These are phyloP conservation scores for Dinoponera quadriceps DNA, from an alignment of 1,140 invertebrate genomes.

Conservation along the genomic window DNA sequence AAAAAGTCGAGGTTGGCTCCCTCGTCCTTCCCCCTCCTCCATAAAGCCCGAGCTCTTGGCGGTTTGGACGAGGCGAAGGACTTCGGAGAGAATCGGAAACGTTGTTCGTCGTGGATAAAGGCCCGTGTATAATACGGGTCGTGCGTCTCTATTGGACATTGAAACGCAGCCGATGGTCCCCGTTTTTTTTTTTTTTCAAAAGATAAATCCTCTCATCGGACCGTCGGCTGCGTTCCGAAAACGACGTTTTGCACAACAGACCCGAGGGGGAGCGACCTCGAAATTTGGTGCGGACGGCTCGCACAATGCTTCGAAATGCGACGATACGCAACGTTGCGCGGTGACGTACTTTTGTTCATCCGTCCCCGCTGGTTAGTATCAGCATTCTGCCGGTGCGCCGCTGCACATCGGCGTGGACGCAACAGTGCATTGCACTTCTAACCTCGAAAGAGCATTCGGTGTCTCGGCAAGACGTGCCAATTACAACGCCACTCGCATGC, in stretches of 20 bases:
- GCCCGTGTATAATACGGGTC: no score
- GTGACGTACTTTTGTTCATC: constrained; percentile 16
- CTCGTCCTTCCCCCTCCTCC: no score
- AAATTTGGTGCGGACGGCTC: no score
- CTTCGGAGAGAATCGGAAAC: background rate
- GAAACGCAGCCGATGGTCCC: no score
- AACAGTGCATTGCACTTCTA: constrained; percentile 76
- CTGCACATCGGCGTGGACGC: constrained; percentile 53
- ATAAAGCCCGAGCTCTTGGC: no score
- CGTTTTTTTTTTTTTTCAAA: no score
- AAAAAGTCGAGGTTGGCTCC: constrained; percentile 28
- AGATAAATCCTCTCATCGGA: no score
- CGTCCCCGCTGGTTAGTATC: constrained; percentile 60
- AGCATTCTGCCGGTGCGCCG: constrained; percentile 67
- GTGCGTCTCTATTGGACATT: no score
- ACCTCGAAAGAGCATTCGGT: constrained; percentile 74
- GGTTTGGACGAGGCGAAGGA: background rate
- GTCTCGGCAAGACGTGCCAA: constrained; percentile 74
- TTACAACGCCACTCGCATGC: constrained; percentile 72
- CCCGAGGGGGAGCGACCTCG: no score
- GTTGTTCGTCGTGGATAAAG: constrained; percentile 4
- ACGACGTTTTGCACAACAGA: no score
- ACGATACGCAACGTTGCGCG: constrained; percentile 16
- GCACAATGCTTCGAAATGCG: no score
- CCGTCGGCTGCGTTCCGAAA: no score